A percentile compares a stretch with the other conserved stretches of the same genome.
Conservation (phyloP, 2,888 invertebrate genomes). For the Caenorhabditis sp. region DNA sequence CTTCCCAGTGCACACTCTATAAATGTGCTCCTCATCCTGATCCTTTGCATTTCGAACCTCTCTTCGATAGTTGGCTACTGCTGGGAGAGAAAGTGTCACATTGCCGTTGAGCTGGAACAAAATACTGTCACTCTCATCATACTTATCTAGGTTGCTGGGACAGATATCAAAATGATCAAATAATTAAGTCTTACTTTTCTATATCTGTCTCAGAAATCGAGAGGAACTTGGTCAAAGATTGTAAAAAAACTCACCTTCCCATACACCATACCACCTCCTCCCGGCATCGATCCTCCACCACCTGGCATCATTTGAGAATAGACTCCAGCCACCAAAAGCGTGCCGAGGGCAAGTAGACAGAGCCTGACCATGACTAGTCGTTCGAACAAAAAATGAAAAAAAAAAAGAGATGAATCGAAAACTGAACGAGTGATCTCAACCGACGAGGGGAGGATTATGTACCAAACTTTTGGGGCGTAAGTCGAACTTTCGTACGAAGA, state of each 20-base stretch:
- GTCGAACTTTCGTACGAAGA: not conserved
- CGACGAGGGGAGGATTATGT: not conserved
- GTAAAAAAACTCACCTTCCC: constrained; percentile 7
- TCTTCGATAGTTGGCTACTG: constrained; percentile 13
- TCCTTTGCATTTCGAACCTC: not conserved
- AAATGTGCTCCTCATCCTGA: constrained; percentile 20
- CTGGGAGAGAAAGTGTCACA: not conserved
- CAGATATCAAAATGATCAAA: no score
- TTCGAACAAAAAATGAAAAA: no score
- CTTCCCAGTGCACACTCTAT: constrained; percentile 42
- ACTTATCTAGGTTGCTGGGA: no score
- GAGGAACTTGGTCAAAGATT: no score
- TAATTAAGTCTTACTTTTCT: no score
- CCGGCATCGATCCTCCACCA: constrained; percentile 12
- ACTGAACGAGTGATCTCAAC: not conserved
- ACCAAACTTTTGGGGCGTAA: not conserved
- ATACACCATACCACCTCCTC: constrained; percentile 13
- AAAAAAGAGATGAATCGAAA: not conserved
- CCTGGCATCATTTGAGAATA: constrained; percentile 1
- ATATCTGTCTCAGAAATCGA: no score
- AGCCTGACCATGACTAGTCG: not conserved
- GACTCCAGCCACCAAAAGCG: not conserved
- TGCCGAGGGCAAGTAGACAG: not conserved
- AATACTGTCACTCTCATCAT: no score
- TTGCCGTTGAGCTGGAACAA: no score